Base-by-base conservation (phyloP, 2,888 invertebrate genomes). In the Seira musarum region DNA sequence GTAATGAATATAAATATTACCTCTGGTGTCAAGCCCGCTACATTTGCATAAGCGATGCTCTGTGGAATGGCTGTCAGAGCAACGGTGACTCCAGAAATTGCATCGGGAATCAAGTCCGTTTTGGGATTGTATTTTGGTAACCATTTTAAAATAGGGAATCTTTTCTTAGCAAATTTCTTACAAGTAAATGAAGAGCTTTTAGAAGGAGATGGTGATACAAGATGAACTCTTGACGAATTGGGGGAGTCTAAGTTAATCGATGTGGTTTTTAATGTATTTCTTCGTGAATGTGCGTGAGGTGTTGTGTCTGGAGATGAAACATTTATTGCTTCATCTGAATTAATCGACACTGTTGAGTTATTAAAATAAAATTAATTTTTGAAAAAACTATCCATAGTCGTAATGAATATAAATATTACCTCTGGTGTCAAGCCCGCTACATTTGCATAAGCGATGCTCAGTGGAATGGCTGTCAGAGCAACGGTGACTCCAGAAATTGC, bases 11-110 rank as follows among this genome's bases (percentile, higher is more conserved):
- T n/a, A 21, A 24, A 24, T 68, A 85, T 88, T 89, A 93, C 94
- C 91, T 94, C 93, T 10, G 94, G 93, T 84, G 93, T 92, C 63
- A 94, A 90, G 79, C 93, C 93, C 13, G 94, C 94, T 25, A 94
- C 89, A 21, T 92, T 92, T 3, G 94, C 93, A 87, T 94, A 94
- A 0, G 94, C 94, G 85, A 95, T 92, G 22, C 93, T 93, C 90
- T 97, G 97, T 15, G 97, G 97, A 87, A 98, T 96, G 76, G 97
- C 49, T 1, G 73, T 78, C 8, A 76, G 17, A 1, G 96, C 97
- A 1, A 91, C 90, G 0, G 90, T 90, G 49, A 90, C 83, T 19
- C 90, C 90, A 53, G 90, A 90, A 64, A 91, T 63, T 61, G 89
- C 35, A 84, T 91, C 91, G 35, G 89, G 60, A n/a, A 76, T 89